Conservation (phyloP, 2,888 invertebrate species). For the Aspidiotus rigidus region DNA sequence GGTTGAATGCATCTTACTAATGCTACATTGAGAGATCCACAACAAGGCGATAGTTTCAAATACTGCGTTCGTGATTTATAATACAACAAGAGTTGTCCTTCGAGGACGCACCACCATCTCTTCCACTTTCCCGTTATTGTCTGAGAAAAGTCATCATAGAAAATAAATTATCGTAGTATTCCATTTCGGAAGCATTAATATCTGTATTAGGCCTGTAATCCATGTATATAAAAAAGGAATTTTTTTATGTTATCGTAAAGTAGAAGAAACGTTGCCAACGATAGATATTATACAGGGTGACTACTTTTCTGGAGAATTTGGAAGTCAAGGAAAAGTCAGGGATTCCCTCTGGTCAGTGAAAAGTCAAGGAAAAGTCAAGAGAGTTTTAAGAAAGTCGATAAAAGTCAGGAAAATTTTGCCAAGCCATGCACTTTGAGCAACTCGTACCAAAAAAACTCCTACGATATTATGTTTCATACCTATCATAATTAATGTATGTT, state of each 20-base stretch:
- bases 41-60: constrained; percentile 46
- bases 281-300: neutral
- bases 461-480: too few species aligned
- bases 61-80: constrained; percentile 49
- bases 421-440: too few species aligned
- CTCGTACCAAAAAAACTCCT: too few species aligned
- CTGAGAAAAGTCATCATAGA: neutral
- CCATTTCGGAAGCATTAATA: neutral
- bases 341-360: too few species aligned
- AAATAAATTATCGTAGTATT: neutral
- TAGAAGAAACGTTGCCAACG: too few species aligned
- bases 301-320: neutral
- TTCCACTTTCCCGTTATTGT: constrained; percentile 43
- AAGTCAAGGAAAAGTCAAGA: too few species aligned
- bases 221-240: too few species aligned
- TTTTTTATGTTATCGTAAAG: neutral
- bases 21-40: constrained; percentile 48
- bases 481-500: too few species aligned
- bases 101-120: constrained; percentile 50
- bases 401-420: too few species aligned
- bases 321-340: too few species aligned
- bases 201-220: too few species aligned
- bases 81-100: constrained; percentile 48
- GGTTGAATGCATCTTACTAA: constrained; percentile 46
- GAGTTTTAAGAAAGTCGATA: too few species aligned